Conservation (phyloP, 1,140 invertebrate species). For the Microvelia longipes region DNA sequence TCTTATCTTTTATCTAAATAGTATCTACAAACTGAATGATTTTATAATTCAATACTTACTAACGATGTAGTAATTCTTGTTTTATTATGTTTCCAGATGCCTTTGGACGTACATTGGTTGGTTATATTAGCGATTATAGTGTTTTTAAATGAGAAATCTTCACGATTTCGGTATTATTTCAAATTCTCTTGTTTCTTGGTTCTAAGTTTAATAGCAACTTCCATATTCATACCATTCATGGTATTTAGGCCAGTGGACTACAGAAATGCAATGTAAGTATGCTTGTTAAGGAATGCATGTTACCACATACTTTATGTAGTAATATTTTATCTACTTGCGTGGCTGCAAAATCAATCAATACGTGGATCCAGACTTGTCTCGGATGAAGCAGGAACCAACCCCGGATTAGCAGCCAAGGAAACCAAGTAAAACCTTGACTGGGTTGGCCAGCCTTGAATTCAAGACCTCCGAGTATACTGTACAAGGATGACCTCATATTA, state of each 20-base stretch:
- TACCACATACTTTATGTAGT: too few species aligned
- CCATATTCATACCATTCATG: constrained; percentile 55
- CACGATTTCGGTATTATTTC: constrained; percentile 39
- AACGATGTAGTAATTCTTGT: neutral
- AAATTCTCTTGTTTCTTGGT: constrained; percentile 45
- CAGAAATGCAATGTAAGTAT: constrained; percentile 57
- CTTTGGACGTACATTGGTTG: constrained; percentile 1
- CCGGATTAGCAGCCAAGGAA: too few species aligned
- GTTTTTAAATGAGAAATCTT: constrained; percentile 33
- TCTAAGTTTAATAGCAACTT: constrained; percentile 38
- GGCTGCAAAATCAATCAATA: too few species aligned
- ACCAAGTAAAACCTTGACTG: neutral
- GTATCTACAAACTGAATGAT: too few species aligned
- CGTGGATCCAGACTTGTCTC: too few species aligned
- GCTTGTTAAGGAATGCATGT: neutral
- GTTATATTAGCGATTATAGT: constrained; percentile 6
- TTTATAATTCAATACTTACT: too few species aligned
- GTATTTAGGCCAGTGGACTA: constrained; percentile 48
- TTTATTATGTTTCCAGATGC: neutral
- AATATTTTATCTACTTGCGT: too few species aligned
- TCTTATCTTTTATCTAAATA: too few species aligned
- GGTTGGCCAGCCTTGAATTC: neutral
- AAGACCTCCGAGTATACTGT: too few species aligned
- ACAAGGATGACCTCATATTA: too few species aligned
- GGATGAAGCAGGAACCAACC: too few species aligned